Percentiles rank a stretch among this genome's conserved stretches.
Evolutionary conservation across 2,113 vertebrate genomes (phyloP).

Genomic region (Alaudala cheleensis): DNA sequence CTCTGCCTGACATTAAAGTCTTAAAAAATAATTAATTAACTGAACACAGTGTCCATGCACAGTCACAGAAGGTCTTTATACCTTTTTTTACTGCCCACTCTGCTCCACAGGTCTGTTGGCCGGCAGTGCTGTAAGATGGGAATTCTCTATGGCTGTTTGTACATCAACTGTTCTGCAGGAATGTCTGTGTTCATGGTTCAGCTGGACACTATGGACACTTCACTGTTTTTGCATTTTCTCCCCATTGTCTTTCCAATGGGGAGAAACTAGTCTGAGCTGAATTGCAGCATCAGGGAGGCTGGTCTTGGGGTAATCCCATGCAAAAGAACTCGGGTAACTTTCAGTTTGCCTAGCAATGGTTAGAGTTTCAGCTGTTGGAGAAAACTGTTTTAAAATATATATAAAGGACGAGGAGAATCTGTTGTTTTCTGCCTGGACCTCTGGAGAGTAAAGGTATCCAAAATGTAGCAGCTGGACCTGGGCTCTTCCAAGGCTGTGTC

Average conservation of each 20-base stretch:
- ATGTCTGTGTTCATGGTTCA: fast-evolving
- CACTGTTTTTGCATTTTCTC: neutral
- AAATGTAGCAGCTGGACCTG: neutral
- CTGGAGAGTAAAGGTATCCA: neutral
- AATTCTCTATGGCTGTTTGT: neutral
- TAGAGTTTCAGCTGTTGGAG: neutral
- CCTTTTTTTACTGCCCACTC: neutral
- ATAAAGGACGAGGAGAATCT: neutral
- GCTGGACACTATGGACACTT: neutral
- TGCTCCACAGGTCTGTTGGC: neutral
- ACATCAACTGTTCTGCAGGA: neutral
- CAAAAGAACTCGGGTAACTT: neutral
- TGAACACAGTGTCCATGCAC: neutral
- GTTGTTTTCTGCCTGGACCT: neutral
- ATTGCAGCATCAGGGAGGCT: neutral
- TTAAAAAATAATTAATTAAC: neutral
- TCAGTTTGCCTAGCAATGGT: neutral
- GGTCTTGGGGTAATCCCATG: neutral
- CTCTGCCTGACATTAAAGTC: neutral
- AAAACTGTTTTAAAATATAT: neutral
- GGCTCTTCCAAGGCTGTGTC: neutral
- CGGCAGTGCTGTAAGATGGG: neutral
- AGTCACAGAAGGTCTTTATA: neutral
- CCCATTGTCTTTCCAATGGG: neutral
- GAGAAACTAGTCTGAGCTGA: neutral